Base-by-base conservation (phyloP, 2,888 invertebrate species). In the Parnassius glacialis region DNA sequence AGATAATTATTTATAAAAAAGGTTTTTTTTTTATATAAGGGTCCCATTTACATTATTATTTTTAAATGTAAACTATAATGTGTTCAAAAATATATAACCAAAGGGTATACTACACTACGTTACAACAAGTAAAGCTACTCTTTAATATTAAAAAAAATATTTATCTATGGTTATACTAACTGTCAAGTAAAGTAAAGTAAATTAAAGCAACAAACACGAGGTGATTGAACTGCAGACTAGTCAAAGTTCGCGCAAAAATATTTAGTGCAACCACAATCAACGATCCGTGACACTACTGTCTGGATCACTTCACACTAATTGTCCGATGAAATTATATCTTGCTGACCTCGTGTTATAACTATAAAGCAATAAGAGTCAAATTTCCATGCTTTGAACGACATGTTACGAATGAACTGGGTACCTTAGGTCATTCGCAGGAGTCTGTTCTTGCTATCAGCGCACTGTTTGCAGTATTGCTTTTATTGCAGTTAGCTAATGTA, bases 401-500 rank as follows among this genome's bases (percentile, higher is more conserved):
- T 34, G 3, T 11, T 53, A 52, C 57, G 51, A 48, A 51, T 61
- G 59, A 55, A 56, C 56, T 12, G 59, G 61, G 53, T 64, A 72
- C 68, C 67, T 70, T 73, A 79, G 79, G 74, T 83, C 85, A 83
- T 81, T 83, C 83, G 85, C 85, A 84, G 83, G 69, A 68, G 81
- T 79, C 82, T 87, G 87, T 80, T 77, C 75, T 80, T 73, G 78
- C 79, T 79, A 86, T 85, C 81, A 86, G 78, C 74, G 74, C 70
- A 48, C 74, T 75, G 75, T 74, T 74, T 73, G 75, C 68, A 71
- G 71, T 75, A 76, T 75, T 74, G 77, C 74, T 67, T 34, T 11
- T 10, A 70, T 74, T 70, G 71, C 74, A 64, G 63, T 74, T 76
- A 70, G 70, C 69, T 81, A 78, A 79, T 78, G 76, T 75, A 71